Evolutionary conservation across 2,113 vertebrate genomes (phyloP).

Genomic region (Vidua macroura): DNA sequence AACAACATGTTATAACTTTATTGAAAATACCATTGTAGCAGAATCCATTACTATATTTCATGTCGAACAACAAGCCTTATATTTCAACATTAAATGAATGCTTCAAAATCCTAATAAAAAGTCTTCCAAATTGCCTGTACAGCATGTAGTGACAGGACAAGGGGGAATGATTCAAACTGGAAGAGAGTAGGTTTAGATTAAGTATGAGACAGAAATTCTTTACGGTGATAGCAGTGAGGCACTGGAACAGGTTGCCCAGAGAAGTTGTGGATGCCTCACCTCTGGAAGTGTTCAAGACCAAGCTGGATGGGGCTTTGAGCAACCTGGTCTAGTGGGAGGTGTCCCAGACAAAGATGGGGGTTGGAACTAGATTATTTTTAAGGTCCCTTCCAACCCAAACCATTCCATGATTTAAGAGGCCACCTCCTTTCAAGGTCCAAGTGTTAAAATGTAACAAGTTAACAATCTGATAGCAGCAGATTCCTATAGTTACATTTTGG

Average conservation of each 20-base stretch:
- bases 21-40: neutral
- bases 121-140: neutral
- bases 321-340: neutral
- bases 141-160: neutral
- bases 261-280: neutral
- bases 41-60: neutral
- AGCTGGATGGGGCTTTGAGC: neutral
- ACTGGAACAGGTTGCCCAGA: neutral
- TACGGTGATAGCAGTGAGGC: neutral
- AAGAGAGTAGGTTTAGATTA: neutral
- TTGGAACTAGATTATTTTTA: neutral
- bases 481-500: neutral
- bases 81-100: neutral
- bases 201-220: neutral
- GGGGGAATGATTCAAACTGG: neutral
- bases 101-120: neutral
- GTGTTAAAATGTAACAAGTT: neutral
- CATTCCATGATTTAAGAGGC: neutral
- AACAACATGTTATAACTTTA: neutral
- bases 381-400: neutral
- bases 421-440: neutral
- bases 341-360: neutral
- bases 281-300: neutral
- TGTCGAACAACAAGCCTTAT: neutral
- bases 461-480: neutral